Conservation (phyloP, 2,113 vertebrate species). For the Spilogale gracilis region DNA sequence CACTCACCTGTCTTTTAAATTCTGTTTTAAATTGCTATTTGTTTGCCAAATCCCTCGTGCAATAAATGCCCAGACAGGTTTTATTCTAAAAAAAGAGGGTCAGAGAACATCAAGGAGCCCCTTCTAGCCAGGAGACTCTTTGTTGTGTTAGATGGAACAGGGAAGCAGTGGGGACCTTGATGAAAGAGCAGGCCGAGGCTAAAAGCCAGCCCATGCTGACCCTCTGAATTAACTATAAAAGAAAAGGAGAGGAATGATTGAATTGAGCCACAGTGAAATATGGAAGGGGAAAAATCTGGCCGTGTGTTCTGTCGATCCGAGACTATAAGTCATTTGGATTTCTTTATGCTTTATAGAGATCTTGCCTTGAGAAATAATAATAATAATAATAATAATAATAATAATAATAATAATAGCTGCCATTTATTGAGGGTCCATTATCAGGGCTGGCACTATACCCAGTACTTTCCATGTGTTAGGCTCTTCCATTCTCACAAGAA, state of each 20-base stretch:
- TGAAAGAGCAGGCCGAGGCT: conserved; percentile 20
- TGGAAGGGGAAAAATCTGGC: background rate
- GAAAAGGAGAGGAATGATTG: conserved; percentile 44
- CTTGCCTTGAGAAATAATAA: conserved; percentile 22
- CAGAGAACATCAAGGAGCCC: conserved; percentile 44
- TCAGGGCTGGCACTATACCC: background rate
- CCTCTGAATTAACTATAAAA: background rate
- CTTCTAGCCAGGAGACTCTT: conserved; percentile 51
- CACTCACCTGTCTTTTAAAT: conserved; percentile 63
- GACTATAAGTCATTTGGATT: background rate
- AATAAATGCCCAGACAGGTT: conserved; percentile 67
- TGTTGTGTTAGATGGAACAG: conserved; percentile 17
- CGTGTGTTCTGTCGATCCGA: background rate
- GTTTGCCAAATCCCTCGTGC: conserved; percentile 43
- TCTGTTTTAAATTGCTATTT: conserved; percentile 74
- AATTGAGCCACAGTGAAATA: background rate
- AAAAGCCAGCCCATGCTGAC: background rate
- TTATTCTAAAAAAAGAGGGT: conserved; percentile 62
- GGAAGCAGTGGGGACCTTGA: background rate
- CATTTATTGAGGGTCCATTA: background rate
- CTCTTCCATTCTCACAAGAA: background rate
- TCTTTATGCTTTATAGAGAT: background rate
- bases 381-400: background rate
- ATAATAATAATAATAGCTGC: background rate
- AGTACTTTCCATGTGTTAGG: background rate